Evolutionary conservation across 2,113 vertebrate species (phyloP).

Genomic region (Orientallactaga bullata): DNA sequence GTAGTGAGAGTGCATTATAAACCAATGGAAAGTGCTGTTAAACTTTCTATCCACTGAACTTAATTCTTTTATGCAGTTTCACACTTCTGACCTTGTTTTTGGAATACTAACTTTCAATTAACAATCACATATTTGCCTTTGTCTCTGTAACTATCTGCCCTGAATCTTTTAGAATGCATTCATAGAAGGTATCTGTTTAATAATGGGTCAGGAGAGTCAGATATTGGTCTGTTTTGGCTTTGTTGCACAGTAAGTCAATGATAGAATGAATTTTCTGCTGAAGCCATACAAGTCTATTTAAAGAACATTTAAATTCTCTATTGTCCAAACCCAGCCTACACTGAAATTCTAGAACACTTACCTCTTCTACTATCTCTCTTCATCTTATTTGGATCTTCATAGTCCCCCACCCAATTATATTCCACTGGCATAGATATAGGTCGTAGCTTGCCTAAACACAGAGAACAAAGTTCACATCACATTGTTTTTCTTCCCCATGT

Average conservation of each 20-base stretch:
- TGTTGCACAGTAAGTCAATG: slow-evolving; percentile 34
- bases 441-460: slow-evolving; percentile 94
- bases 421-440: slow-evolving; percentile 99
- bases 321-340: slow-evolving; percentile 80
- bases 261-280: slow-evolving; percentile 52
- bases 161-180: slow-evolving; percentile 62
- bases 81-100: slow-evolving; percentile 79
- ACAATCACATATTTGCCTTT: slow-evolving; percentile 51
- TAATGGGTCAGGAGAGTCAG: slow-evolving; percentile 61
- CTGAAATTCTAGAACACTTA: slow-evolving; percentile 89
- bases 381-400: slow-evolving; percentile 97
- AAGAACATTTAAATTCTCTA: slow-evolving; percentile 71
- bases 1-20: slow-evolving; percentile 31
- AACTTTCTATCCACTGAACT: slow-evolving; percentile 52
- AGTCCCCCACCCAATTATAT: slow-evolving; percentile 99
- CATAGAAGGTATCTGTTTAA: slow-evolving; percentile 52
- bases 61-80: slow-evolving; percentile 78
- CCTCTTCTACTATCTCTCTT: slow-evolving; percentile 99
- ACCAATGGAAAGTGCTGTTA: slow-evolving; percentile 64
- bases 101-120: slow-evolving; percentile 67
- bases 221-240: slow-evolving; percentile 60
- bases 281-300: slow-evolving; percentile 69
- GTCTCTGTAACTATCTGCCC: slow-evolving; percentile 48
- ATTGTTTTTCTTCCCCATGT: slow-evolving; percentile 80
- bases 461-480: slow-evolving; percentile 86